Conservation (phyloP, 2,113 vertebrate species). For the Dipodomys ordii region DNA sequence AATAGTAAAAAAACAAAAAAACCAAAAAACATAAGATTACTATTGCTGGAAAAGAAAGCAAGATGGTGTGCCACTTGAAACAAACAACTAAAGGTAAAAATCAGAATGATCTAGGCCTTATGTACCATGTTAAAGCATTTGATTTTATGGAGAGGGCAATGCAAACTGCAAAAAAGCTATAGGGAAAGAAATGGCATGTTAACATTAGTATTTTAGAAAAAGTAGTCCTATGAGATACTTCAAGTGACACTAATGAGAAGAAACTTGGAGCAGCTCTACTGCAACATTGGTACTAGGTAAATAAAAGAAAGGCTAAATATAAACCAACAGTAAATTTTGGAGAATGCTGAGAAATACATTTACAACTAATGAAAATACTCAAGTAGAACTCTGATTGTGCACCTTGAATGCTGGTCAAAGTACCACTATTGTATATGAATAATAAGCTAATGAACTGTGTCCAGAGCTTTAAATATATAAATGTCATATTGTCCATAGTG, state of each 20-base stretch:
- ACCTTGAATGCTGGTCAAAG: background rate
- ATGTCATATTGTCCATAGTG: background rate
- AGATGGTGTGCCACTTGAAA: background rate
- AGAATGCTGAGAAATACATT: constrained; percentile 30
- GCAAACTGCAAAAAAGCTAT: background rate
- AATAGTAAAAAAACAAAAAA: background rate
- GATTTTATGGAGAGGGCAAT: constrained; percentile 14
- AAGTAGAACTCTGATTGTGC: background rate
- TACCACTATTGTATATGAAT: background rate
- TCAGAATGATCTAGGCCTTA: background rate
- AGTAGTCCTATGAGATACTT: constrained; percentile 24
- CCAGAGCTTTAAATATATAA: background rate
- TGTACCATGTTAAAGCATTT: background rate
- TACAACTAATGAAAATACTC: background rate
- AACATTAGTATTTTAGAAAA: constrained; percentile 38
- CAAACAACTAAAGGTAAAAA: background rate
- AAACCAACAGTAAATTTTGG: background rate
- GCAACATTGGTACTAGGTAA: background rate
- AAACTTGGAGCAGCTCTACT: background rate
- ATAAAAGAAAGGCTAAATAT: background rate
- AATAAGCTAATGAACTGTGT: background rate
- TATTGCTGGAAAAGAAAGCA: background rate
- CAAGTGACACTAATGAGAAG: background rate
- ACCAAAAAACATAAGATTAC: background rate
- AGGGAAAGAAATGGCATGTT: constrained; percentile 29